Evolutionary conservation across 2,888 invertebrate species (phyloP).

Genomic region (Eumerus sabulonum): DNA sequence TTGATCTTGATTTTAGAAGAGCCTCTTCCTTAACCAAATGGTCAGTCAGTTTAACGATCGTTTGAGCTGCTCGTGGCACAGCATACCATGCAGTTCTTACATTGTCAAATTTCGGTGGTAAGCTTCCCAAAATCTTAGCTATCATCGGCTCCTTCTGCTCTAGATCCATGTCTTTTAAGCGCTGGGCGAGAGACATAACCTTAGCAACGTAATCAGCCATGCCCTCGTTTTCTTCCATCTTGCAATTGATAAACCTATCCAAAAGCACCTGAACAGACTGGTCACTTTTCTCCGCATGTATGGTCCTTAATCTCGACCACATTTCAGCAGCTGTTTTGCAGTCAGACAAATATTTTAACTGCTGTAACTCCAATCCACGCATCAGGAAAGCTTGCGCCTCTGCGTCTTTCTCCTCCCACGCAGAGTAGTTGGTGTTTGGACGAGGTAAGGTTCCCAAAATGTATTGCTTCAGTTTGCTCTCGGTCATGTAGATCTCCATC

Average conservation of each 20-base stretch:
- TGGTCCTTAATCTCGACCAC: constrained; percentile 43
- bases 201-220: too few relatives aligned
- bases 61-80: too few relatives aligned
- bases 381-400: too few relatives aligned
- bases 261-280: constrained; percentile 41
- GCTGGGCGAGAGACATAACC: constrained; percentile 28
- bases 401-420: too few relatives aligned
- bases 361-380: too few relatives aligned
- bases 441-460: constrained; percentile 50
- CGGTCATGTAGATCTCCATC: constrained; percentile 63
- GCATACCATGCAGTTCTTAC: constrained; percentile 67
- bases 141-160: constrained; percentile 58
- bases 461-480: constrained; percentile 60
- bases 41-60: constrained; percentile 59
- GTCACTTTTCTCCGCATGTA: constrained; percentile 47
- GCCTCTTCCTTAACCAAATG: too few relatives aligned
- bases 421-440: too few relatives aligned
- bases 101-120: constrained; percentile 60
- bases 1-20: neutral
- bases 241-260: constrained; percentile 36
- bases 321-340: constrained; percentile 54
- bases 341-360: constrained; percentile 61
- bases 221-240: too few relatives aligned
- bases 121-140: constrained; percentile 57
- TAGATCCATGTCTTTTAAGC: constrained; percentile 59